Percentiles rank a stretch among this genome's conserved stretches.
Conservation (phyloP, 2,113 vertebrate genomes). For the Dendropsophus ebraccatus region DNA sequence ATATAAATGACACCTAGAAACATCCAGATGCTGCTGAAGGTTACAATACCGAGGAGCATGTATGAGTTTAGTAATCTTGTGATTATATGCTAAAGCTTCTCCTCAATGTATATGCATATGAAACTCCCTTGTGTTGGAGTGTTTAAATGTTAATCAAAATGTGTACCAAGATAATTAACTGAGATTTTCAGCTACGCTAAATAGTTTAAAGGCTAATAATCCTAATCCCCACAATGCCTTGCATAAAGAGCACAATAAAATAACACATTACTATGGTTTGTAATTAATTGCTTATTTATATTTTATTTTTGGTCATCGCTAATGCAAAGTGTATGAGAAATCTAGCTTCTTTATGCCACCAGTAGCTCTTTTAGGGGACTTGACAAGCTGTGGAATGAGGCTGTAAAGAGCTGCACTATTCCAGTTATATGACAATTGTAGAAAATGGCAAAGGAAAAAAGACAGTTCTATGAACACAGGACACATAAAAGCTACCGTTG, state of each 20-base stretch:
- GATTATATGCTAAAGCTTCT: neutral
- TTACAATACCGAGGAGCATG: neutral
- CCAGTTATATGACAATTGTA: too few relatives aligned
- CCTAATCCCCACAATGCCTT: neutral
- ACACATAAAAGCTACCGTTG: too few relatives aligned
- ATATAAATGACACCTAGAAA: neutral
- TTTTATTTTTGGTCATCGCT: neutral
- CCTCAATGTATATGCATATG: neutral
- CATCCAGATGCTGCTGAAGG: neutral
- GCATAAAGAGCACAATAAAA: neutral
- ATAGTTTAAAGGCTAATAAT: neutral
- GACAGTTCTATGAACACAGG: too few relatives aligned
- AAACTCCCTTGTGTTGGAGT: neutral
- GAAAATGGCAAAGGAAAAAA: too few relatives aligned
- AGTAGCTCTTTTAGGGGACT: too few relatives aligned
- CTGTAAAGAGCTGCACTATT: too few relatives aligned
- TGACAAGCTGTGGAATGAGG: too few relatives aligned
- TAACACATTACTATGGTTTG: neutral
- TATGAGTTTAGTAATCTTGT: neutral
- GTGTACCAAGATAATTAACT: neutral
- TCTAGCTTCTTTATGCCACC: too few relatives aligned
- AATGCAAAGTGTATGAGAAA: too few relatives aligned
- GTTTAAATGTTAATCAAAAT: slow-evolving; percentile 12
- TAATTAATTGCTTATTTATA: neutral
- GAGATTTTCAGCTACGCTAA: neutral